Percentiles rank a stretch among this genome's conserved stretches.
phyloP scores from a whole-genome alignment of 2,888 invertebrate species.

The Drosophila kambysellisi region DNA sequence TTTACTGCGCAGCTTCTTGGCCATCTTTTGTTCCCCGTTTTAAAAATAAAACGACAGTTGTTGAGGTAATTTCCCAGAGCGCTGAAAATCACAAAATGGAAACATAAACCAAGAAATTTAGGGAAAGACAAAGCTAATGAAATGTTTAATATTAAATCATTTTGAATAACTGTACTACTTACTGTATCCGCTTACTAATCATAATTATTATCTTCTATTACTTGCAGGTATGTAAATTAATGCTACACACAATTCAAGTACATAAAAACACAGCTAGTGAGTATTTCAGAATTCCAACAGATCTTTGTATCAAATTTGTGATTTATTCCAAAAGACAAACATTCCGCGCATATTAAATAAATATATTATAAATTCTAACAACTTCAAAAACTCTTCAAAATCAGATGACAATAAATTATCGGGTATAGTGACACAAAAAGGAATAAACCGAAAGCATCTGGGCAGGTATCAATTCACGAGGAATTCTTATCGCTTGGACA shows the following conservation, averaged over 20 bases:
- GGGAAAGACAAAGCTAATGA: constrained; percentile 18
- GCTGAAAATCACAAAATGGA: constrained; percentile 27
- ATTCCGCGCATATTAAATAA: constrained; percentile 3
- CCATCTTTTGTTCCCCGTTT: constrained; percentile 13
- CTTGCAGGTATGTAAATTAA: constrained; percentile 64
- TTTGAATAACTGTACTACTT: constrained; percentile 8
- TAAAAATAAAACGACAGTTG: constrained; percentile 63
- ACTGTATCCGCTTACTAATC: constrained; percentile 26
- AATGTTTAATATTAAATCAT: constrained; percentile 27
- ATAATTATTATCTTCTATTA: constrained; percentile 25
- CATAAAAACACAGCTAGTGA: constrained; percentile 8
- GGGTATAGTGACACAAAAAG: not conserved
- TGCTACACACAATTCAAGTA: not conserved
- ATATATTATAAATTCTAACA: not conserved
- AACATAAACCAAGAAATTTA: constrained; percentile 4
- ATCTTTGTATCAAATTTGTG: not conserved
- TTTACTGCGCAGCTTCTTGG: constrained; percentile 48
- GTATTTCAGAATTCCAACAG: not conserved
- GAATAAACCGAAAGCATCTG: not conserved
- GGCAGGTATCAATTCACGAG: constrained; percentile 22
- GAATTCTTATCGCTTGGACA: constrained; percentile 31
- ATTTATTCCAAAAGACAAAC: not conserved
- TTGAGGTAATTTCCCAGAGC: constrained; percentile 60
- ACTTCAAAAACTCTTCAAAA: not conserved
- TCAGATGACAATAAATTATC: not conserved